phyloP scores from a whole-genome alignment of 2,888 invertebrate genomes.

The Xanthorhoe spadicearia region DNA sequence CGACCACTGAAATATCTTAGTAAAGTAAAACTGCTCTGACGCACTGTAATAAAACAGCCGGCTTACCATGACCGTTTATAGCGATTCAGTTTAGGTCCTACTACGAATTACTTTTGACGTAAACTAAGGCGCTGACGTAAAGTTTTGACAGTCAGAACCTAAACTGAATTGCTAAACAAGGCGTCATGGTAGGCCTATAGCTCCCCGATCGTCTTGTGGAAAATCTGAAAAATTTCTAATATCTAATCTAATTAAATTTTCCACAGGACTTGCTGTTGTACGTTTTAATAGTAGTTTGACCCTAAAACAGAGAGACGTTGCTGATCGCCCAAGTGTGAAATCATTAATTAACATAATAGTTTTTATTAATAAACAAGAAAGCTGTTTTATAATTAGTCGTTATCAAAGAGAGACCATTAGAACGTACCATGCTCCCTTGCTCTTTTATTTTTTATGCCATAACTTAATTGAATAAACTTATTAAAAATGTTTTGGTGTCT shows the following conservation, averaged over 20 bases:
- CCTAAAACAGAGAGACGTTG: conserved; percentile 11
- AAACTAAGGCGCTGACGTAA: too few species aligned
- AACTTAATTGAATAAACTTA: conserved; percentile 14
- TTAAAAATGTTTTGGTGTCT: conserved; percentile 9
- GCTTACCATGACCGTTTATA: too few species aligned
- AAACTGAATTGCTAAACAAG: too few species aligned
- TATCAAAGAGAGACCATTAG: conserved; percentile 44
- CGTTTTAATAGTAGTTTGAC: conserved; percentile 1
- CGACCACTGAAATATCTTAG: too few species aligned
- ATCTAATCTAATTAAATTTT: background rate
- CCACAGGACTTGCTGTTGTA: background rate
- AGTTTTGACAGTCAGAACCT: too few species aligned
- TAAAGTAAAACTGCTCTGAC: too few species aligned
- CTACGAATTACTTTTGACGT: too few species aligned
- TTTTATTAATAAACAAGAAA: conserved; percentile 57
- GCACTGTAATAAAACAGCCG: too few species aligned
- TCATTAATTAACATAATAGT: conserved; percentile 54
- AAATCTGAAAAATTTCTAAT: too few species aligned
- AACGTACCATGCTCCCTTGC: conserved; percentile 32
- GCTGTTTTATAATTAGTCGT: conserved; percentile 53
- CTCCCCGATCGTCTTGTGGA: too few species aligned
- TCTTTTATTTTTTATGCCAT: conserved; percentile 23
- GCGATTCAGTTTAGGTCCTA: too few species aligned
- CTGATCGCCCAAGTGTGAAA: conserved; percentile 49
- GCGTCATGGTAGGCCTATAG: too few species aligned